These are phyloP conservation scores for Hemitrygon akajei DNA, from an alignment of 2,797 vertebrate genomes.

Conservation along the genomic window DNA sequence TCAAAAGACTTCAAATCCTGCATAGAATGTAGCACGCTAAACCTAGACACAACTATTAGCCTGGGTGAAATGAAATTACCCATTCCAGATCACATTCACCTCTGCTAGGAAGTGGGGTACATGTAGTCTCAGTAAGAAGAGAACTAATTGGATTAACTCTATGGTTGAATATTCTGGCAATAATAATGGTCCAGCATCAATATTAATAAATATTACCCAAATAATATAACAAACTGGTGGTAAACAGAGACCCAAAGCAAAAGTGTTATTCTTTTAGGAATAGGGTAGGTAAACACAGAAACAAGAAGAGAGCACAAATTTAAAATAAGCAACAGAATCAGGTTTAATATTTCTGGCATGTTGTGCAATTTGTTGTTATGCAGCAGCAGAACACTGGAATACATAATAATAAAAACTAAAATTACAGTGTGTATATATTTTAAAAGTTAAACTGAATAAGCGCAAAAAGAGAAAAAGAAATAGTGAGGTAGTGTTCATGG, in stretches of 20 bases:
- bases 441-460: too few species aligned
- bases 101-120: background rate
- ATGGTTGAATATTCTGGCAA: background rate
- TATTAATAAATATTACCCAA: background rate
- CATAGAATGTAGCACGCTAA: background rate
- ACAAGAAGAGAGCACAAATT: background rate
- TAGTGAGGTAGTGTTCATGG: too few species aligned
- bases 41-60: background rate
- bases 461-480: too few species aligned
- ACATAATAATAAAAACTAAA: too few species aligned
- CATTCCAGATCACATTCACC: background rate
- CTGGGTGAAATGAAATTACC: background rate
- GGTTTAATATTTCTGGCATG: too few species aligned
- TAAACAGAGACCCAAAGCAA: background rate
- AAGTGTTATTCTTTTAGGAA: background rate
- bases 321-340: background rate
- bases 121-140: background rate
- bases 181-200: background rate
- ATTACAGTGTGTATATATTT: too few species aligned
- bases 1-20: background rate
- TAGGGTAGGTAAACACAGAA: background rate
- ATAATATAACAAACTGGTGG: background rate
- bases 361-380: too few species aligned
- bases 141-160: background rate
- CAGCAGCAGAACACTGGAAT: too few species aligned